These are phyloP conservation scores for Anolis sagrei DNA, from an alignment of 2,113 vertebrate species.

Conservation along the genomic window DNA sequence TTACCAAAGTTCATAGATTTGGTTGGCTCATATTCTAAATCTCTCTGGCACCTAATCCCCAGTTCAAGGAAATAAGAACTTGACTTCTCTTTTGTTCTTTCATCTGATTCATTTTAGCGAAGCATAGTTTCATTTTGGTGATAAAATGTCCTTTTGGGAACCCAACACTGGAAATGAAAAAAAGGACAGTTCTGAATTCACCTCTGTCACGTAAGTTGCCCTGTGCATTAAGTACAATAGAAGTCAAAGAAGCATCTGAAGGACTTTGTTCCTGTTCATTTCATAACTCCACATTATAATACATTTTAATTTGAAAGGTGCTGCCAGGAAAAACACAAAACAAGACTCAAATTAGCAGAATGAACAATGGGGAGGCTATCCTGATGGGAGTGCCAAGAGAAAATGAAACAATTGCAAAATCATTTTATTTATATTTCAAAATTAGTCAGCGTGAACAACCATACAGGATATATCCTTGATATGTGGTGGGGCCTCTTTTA, in stretches of 20 bases:
- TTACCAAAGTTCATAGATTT: not conserved
- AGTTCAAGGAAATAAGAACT: not conserved
- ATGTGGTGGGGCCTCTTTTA: not conserved
- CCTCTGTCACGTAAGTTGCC: not conserved
- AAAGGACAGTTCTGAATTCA: not conserved
- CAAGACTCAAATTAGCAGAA: not conserved
- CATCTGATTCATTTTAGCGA: not conserved
- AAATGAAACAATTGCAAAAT: not conserved
- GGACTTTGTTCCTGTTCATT: not conserved
- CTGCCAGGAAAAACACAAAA: not conserved
- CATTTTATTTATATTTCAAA: constrained; percentile 9
- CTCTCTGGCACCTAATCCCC: not conserved
- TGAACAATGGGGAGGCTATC: constrained; percentile 6
- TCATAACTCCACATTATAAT: accelerated
- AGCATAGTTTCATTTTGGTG: too few species aligned
- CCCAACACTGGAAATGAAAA: not conserved
- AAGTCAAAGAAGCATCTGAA: accelerated
- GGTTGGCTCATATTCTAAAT: not conserved
- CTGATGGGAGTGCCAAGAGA: constrained; percentile 6
- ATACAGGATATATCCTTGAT: not conserved
- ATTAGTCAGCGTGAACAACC: not conserved
- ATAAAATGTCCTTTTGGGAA: not conserved
- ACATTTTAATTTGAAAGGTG: not conserved
- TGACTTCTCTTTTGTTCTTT: not conserved
- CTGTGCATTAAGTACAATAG: not conserved